phyloP scores from a whole-genome alignment of 2,797 vertebrate species.

The Mormyrus proboscirostris region DNA sequence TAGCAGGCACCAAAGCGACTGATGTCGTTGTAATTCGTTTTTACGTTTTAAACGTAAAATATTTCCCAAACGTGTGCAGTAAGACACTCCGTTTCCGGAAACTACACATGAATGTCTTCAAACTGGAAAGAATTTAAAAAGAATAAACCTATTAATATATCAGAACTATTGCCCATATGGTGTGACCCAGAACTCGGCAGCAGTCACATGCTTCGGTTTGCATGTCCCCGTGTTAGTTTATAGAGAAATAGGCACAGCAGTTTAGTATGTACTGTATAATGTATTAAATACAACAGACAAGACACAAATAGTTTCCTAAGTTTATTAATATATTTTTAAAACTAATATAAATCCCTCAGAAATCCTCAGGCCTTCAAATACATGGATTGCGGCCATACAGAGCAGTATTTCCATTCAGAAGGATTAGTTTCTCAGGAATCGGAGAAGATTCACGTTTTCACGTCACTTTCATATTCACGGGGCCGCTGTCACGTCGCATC shows the following conservation, averaged over 20 bases:
- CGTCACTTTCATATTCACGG: constrained; percentile 59
- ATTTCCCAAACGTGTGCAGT: not conserved
- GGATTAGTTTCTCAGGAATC: constrained; percentile 17
- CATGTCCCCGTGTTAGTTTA: not conserved
- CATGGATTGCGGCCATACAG: constrained; percentile 80
- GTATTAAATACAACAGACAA: constrained; percentile 9
- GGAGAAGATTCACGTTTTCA: constrained; percentile 70
- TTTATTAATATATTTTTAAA: constrained; percentile 95
- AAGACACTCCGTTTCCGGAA: not conserved
- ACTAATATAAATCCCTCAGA: constrained; percentile 89
- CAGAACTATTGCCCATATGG: not conserved
- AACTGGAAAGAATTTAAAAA: not conserved
- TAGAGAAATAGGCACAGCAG: not conserved
- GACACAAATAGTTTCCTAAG: constrained; percentile 87
- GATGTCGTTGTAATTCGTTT: not conserved
- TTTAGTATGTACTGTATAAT: not conserved
- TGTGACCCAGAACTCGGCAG: not conserved
- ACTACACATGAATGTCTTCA: not conserved
- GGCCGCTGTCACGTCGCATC: constrained; percentile 51
- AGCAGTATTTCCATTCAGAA: constrained; percentile 69
- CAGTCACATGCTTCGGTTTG: not conserved
- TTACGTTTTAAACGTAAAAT: not conserved
- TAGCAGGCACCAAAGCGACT: not conserved
- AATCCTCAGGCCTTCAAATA: constrained; percentile 80
- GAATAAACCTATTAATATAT: not conserved